Evolutionary conservation across 1,140 invertebrate genomes (phyloP).

Genomic region (Neodiprion pinetum): DNA sequence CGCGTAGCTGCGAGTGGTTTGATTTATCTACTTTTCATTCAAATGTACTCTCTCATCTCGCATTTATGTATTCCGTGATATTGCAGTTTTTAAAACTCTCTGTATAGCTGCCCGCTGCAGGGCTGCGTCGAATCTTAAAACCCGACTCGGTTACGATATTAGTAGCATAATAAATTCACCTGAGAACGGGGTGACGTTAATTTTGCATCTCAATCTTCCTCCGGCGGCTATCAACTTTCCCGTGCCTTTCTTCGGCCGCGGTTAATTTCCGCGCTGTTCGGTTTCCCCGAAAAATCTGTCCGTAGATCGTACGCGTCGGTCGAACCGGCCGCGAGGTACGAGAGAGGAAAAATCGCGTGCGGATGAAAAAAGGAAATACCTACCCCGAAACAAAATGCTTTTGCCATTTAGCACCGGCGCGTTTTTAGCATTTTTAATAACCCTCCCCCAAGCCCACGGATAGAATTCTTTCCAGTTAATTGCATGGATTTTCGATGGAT

Average conservation of each 20-base stretch:
- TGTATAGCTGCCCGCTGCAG: constrained; percentile 40
- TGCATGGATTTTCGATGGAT: constrained; percentile 55
- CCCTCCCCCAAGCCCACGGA: constrained; percentile 32
- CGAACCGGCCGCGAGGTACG: no score
- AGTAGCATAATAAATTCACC: constrained; percentile 54
- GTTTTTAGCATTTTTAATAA: constrained; percentile 58
- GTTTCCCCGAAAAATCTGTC: no score
- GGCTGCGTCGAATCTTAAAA: constrained; percentile 47
- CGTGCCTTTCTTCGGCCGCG: no score
- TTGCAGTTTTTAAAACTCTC: constrained; percentile 52
- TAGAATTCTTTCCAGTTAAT: constrained; percentile 57
- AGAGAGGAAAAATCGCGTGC: neutral
- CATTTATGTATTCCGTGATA: constrained; percentile 61
- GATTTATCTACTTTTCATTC: constrained; percentile 59
- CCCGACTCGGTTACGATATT: constrained; percentile 44
- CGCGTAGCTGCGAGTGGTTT: constrained; percentile 25
- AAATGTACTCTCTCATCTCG: constrained; percentile 55
- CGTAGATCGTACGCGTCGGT: no score
- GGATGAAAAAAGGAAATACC: neutral
- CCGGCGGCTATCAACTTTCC: neutral
- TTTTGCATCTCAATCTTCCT: neutral
- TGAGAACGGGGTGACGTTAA: constrained; percentile 8
- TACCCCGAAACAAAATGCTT: neutral
- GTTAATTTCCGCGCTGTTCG: no score
- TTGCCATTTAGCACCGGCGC: neutral